Evolutionary conservation across 2,113 vertebrate species (phyloP).

Genomic region (Pseudopipra pipra): DNA sequence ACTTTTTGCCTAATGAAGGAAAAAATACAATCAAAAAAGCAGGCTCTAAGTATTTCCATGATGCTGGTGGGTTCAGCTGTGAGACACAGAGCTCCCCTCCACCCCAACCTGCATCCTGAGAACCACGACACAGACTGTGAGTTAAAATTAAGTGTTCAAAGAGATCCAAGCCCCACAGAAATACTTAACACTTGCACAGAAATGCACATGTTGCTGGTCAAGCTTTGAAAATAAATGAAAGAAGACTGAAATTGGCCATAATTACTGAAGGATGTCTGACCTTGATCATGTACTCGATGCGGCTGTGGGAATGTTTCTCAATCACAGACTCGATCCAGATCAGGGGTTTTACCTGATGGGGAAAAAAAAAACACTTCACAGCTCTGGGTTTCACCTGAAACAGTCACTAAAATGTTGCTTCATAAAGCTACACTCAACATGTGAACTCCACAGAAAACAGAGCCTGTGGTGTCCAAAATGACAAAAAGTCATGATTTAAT

Average conservation of each 20-base stretch:
- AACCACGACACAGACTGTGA: background rate
- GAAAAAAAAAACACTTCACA: background rate
- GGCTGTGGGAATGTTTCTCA: constrained; percentile 98
- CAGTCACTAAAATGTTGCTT: accelerated
- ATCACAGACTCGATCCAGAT: constrained; percentile 99
- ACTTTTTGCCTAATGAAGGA: constrained; percentile 86
- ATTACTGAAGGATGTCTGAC: constrained; percentile 51
- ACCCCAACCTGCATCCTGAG: accelerated
- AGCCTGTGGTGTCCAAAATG: background rate
- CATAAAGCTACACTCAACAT: background rate
- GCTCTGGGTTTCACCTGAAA: background rate
- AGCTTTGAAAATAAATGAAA: background rate
- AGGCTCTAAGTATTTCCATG: background rate
- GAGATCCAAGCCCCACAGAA: background rate
- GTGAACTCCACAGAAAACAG: background rate
- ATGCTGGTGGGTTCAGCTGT: background rate
- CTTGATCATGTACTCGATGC: constrained; percentile 99
- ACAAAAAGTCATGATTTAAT: background rate
- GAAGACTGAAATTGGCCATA: background rate
- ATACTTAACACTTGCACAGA: background rate
- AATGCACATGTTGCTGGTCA: background rate
- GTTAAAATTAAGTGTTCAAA: background rate
- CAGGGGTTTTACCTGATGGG: constrained; percentile 88
- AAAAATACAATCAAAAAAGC: background rate
- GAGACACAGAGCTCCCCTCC: background rate